phyloP scores from a whole-genome alignment of 2,797 vertebrate genomes.

The Agapornis canus region DNA sequence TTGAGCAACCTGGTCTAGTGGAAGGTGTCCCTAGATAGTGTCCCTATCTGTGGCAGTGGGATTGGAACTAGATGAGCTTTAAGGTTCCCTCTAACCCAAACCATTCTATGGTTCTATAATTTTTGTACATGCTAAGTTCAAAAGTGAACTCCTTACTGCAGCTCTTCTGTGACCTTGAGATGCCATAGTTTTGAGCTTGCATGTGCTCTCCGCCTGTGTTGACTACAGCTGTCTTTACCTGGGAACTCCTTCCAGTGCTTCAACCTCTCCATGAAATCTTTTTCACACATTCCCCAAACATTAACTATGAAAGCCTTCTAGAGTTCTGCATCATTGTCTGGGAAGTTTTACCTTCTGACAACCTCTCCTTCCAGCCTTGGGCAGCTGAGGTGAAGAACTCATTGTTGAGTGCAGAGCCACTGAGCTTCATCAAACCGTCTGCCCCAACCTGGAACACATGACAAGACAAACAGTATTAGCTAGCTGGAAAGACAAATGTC shows the following conservation, averaged over 20 bases:
- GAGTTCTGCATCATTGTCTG: accelerated
- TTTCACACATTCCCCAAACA: neutral
- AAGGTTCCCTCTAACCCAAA: neutral
- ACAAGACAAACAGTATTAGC: neutral
- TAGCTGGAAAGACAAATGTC: neutral
- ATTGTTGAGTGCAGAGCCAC: constrained; percentile 94
- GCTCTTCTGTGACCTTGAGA: accelerated
- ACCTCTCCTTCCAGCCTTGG: constrained; percentile 96
- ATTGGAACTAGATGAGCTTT: neutral
- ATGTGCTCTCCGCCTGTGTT: accelerated
- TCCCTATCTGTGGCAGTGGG: neutral
- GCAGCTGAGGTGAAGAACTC: constrained; percentile 98
- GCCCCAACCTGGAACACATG: constrained; percentile 82
- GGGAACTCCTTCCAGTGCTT: neutral
- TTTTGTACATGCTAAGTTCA: neutral
- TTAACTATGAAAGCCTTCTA: accelerated
- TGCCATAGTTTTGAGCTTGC: accelerated
- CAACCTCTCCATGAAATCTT: neutral
- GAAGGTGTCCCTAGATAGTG: neutral
- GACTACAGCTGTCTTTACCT: neutral
- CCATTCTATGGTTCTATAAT: neutral
- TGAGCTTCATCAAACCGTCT: constrained; percentile 92
- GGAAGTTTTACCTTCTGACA: constrained; percentile 87
- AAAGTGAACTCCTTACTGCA: neutral
- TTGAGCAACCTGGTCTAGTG: neutral